These are phyloP conservation scores for Sciurus vulgaris DNA, from an alignment of 2,797 vertebrate species.

Conservation along the genomic window DNA sequence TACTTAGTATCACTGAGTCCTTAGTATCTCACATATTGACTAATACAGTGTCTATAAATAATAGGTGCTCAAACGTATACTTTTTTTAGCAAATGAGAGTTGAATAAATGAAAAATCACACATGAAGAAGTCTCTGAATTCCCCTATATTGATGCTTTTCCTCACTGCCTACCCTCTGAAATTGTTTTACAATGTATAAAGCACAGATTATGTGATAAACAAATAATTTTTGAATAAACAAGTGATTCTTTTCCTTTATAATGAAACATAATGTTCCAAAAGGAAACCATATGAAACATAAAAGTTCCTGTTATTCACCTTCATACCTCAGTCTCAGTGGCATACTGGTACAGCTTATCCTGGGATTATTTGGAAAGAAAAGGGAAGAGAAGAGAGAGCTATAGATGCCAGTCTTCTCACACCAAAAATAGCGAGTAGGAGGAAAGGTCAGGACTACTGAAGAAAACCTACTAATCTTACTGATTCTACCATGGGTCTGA, in stretches of 20 bases:
- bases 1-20: not conserved
- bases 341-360: not conserved
- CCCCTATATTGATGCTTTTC: not conserved
- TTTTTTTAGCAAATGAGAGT: not conserved
- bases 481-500: not conserved
- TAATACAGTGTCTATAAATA: not conserved
- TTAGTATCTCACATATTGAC: not conserved
- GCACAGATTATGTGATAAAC: not conserved
- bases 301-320: not conserved
- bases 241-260: not conserved
- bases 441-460: not conserved
- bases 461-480: not conserved
- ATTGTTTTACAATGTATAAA: slow-evolving; percentile 21
- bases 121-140: slow-evolving; percentile 20
- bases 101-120: not conserved
- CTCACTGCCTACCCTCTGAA: not conserved
- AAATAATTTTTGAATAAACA: slow-evolving; percentile 47
- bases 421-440: not conserved
- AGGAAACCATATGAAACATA: not conserved
- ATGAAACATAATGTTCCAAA: not conserved
- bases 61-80: not conserved
- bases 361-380: not conserved
- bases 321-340: not conserved
- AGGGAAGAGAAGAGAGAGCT: not conserved
- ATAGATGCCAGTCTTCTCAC: not conserved